Evolutionary conservation across 2,113 vertebrate species (phyloP), one percentile per base, ranked within the genome.

Genomic region (Beaufortia kweichowensis): DNA sequence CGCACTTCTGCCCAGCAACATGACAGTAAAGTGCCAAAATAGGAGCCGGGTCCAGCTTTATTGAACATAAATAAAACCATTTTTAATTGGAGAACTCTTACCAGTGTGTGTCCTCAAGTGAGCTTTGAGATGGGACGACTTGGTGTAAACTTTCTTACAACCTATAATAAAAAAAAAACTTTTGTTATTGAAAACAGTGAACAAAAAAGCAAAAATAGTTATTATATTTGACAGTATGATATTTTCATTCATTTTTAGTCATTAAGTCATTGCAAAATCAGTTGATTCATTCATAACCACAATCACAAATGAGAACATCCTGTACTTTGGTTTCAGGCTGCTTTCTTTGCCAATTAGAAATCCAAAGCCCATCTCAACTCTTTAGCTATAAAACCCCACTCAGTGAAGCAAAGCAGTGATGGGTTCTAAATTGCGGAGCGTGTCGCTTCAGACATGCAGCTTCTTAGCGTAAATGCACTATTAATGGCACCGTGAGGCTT

Each of bases 21-120:
- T 39, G 67, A 68, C 66, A 67, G 29, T 76, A 62, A 79, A 69
- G 66, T 76, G 60, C 69, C 63, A 77, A 83, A 85, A 81, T 71
- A 81, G 80, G 67, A 33, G 67, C 39, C 57, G 8, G 19, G 24
- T 12, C 29, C 59, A 48, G 75, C 68, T 66, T 50, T 24, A 23
- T 77, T 64, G 24, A 73, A 66, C 72, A 81, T 68, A 81, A 72
- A 79, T 83, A 76, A 82, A 76, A 46, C n/a, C 31, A 84, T 84
- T 77, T 85, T 82, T 72, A 84, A 84, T 79, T 57, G 24, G 56
- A 23, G 57, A 24, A 65, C 19, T 83, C 92, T 86, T 95, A 95
- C 94, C 94, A 53, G 94, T 95, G 86, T 95, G 94, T 88, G 94
- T 95, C 89, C 94, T 93, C 90, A 95, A 92, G 90, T 95, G 94